Conservation (phyloP, 2,113 vertebrate species). For the Dolichotis patagonum region DNA sequence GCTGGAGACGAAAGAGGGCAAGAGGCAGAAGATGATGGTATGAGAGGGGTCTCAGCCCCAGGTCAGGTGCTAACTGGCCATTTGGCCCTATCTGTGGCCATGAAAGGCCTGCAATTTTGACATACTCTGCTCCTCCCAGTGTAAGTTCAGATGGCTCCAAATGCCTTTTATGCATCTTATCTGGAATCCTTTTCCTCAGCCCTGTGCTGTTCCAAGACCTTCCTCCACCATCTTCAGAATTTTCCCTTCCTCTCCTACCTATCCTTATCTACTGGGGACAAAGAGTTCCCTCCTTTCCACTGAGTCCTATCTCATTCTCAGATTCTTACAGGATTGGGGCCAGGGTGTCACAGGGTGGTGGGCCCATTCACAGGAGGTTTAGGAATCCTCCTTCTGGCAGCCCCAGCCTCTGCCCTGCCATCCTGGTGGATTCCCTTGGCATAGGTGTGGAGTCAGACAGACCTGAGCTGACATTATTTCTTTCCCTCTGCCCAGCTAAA, state of each 20-base stretch:
- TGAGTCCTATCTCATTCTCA: background rate
- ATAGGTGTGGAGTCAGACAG: background rate
- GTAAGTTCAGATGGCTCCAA: background rate
- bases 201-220: too few relatives aligned
- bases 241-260: background rate
- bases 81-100: background rate
- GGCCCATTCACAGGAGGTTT: too few relatives aligned
- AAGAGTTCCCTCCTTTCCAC: background rate
- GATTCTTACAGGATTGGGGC: background rate
- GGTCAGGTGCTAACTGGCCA: background rate
- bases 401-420: background rate
- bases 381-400: background rate
- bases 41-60: background rate
- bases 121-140: background rate
- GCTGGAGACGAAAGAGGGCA: background rate
- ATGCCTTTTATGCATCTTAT: background rate
- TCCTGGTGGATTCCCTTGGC: fast-evolving
- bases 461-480: background rate
- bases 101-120: background rate
- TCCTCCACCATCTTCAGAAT: too few relatives aligned
- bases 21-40: background rate
- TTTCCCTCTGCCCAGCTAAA: background rate
- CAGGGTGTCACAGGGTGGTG: background rate
- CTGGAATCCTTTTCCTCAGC: background rate
- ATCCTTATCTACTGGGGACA: background rate